Evolutionary conservation across 2,113 vertebrate species (phyloP).

Genomic region (Stomatorhinus ivindoensis): DNA sequence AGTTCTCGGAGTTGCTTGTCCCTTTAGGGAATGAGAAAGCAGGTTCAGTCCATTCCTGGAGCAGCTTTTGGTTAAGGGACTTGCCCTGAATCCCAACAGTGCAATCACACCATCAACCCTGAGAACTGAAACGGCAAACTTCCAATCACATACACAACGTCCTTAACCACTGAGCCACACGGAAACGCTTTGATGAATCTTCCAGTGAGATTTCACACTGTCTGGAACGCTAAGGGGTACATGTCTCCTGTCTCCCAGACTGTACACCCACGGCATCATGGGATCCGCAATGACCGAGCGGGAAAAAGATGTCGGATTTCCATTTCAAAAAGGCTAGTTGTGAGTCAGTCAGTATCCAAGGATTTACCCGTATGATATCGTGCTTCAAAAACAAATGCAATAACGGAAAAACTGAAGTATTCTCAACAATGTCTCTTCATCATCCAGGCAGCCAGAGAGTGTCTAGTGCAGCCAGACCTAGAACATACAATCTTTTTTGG

Average conservation of each 20-base stretch:
- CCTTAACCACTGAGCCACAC: neutral
- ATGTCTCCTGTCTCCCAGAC: neutral
- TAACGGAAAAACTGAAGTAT: neutral
- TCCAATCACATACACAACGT: neutral
- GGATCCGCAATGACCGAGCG: neutral
- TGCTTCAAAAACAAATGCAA: neutral
- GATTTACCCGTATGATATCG: neutral
- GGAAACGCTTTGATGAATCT: neutral
- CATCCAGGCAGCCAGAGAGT: neutral
- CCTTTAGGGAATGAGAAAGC: neutral
- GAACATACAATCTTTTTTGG: neutral
- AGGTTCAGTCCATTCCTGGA: neutral
- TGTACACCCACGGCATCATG: neutral
- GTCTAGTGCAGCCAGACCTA: neutral
- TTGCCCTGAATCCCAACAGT: neutral
- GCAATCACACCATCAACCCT: neutral
- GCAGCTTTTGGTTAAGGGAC: neutral
- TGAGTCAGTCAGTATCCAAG: constrained; percentile 6
- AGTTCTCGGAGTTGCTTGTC: neutral
- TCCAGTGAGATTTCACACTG: neutral
- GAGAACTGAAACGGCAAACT: neutral
- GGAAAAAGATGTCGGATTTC: neutral
- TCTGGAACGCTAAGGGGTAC: neutral
- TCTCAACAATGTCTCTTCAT: neutral
- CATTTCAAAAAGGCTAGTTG: neutral